Evolutionary conservation across 2,797 vertebrate species (phyloP).

Genomic region (Tauraco hartlaubi): DNA sequence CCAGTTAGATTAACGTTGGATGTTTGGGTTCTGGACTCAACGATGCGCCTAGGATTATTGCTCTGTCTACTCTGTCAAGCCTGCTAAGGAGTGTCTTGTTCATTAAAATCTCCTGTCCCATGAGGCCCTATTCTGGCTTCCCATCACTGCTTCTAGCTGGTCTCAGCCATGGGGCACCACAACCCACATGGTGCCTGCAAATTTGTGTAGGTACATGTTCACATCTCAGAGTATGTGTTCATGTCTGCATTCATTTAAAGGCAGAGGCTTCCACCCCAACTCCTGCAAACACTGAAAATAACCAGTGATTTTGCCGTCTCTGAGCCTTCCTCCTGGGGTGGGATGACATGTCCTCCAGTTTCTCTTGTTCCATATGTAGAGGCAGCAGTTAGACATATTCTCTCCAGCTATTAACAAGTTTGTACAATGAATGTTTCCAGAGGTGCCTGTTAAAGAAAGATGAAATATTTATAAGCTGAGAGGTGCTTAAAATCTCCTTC

Average conservation of each 20-base stretch:
- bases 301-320: not conserved
- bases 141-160: not conserved
- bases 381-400: not conserved
- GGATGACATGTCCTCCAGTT: not conserved
- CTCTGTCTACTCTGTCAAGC: not conserved
- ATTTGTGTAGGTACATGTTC: not conserved
- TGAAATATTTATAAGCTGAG: constrained; percentile 6
- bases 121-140: not conserved
- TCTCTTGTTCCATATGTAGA: not conserved
- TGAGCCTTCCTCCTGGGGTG: not conserved
- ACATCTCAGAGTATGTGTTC: not conserved
- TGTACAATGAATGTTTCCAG: not conserved
- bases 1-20: fast-evolving
- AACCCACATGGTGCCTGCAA: not conserved
- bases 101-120: not conserved
- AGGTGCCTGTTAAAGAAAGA: not conserved
- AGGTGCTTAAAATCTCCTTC: not conserved
- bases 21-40: not conserved
- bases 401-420: not conserved
- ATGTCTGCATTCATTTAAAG: not conserved
- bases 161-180: not conserved
- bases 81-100: not conserved
- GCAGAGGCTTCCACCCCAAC: not conserved
- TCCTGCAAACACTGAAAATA: not conserved
- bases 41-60: not conserved